Evolutionary conservation across 2,888 invertebrate genomes (phyloP).

Genomic region (Keiferia lycopersicella): DNA sequence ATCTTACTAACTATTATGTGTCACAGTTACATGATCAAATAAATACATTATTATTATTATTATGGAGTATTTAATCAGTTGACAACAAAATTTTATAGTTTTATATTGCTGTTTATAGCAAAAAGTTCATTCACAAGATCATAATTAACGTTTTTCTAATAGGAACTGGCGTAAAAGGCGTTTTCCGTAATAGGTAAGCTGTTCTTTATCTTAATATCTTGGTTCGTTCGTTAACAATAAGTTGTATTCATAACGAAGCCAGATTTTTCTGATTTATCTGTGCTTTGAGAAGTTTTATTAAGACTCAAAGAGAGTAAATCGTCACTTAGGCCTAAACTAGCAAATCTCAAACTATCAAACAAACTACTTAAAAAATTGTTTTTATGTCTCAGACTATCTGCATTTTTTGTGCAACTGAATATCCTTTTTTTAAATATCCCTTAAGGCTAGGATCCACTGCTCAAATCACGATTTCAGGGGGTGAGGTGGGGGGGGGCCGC

Average conservation of each 20-base stretch:
- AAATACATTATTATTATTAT: too few relatives aligned
- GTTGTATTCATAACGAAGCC: background rate
- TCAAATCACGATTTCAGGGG: too few relatives aligned
- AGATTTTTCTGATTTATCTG: constrained; percentile 10
- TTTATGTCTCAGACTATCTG: too few relatives aligned
- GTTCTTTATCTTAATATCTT: constrained; percentile 24
- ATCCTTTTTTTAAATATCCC: too few relatives aligned
- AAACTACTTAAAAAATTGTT: too few relatives aligned
- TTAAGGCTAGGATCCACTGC: too few relatives aligned
- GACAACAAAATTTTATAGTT: constrained; percentile 11
- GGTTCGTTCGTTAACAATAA: constrained; percentile 22
- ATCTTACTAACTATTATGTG: too few relatives aligned
- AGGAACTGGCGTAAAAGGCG: constrained; percentile 22
- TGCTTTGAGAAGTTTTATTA: background rate
- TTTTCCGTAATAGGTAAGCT: constrained; percentile 26
- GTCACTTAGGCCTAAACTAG: too few relatives aligned
- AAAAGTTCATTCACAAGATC: constrained; percentile 27
- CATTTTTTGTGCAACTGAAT: too few relatives aligned
- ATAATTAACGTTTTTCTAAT: constrained; percentile 28
- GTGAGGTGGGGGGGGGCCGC: too few relatives aligned
- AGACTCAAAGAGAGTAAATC: constrained; percentile 4
- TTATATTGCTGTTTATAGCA: constrained; percentile 10
- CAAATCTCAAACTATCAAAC: too few relatives aligned
- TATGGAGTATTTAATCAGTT: constrained; percentile 7
- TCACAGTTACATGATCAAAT: too few relatives aligned